phyloP scores from a whole-genome alignment of 1,140 invertebrate genomes.

The Trinorchestia longiramus region DNA sequence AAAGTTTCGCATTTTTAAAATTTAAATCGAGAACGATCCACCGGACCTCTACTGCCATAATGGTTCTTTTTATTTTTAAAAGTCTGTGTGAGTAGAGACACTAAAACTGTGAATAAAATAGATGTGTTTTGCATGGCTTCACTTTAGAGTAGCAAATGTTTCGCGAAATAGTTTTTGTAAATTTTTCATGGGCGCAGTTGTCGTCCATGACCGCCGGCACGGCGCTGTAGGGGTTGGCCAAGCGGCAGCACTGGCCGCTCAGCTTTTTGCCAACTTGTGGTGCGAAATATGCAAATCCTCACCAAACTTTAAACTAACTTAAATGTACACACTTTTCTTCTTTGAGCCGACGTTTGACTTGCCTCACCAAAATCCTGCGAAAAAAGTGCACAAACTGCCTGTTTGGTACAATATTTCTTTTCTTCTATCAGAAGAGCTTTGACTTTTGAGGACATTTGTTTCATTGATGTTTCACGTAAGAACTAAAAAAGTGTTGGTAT shows the following conservation, averaged over 20 bases:
- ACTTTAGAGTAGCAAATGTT: background rate
- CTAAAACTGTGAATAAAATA: background rate
- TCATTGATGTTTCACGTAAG: background rate
- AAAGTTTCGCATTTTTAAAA: background rate
- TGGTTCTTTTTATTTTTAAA: background rate
- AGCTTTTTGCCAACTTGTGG: conserved; percentile 6
- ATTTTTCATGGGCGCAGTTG: background rate
- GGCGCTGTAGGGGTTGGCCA: too few relatives aligned
- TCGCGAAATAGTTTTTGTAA: conserved; percentile 1
- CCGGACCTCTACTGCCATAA: background rate
- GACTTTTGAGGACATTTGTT: background rate
- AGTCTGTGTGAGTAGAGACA: background rate
- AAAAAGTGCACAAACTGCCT: conserved; percentile 31
- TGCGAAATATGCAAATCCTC: conserved; percentile 45
- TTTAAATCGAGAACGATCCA: background rate
- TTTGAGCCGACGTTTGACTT: conserved; percentile 52
- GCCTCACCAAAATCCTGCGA: background rate
- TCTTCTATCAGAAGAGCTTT: background rate
- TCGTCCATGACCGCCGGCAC: background rate
- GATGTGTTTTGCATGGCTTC: background rate
- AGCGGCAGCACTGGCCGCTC: too few relatives aligned
- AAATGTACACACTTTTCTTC: conserved; percentile 53
- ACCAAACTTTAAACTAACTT: conserved; percentile 53
- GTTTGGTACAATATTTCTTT: background rate
- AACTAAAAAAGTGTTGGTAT: background rate